Percentiles rank a stretch among this genome's conserved stretches.
phyloP scores from a whole-genome alignment of 2,888 invertebrate species.

The Cerastoderma edule region DNA sequence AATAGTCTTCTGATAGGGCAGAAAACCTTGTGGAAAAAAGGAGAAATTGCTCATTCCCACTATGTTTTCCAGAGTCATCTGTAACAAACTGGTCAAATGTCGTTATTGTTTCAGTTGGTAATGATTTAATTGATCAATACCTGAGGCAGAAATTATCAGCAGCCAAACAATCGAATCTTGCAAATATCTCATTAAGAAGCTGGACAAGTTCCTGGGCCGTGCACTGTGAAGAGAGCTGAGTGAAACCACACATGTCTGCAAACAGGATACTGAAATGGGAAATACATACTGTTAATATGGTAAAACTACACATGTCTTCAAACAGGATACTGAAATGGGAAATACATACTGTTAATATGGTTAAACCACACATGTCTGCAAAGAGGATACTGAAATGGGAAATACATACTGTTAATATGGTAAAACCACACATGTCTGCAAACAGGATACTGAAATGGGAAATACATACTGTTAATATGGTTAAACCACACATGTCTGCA shows the following conservation, averaged over 20 bases:
- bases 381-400: constrained; percentile 89
- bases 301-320: too few relatives aligned
- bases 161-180: constrained; percentile 95
- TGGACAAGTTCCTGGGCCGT: constrained; percentile 97
- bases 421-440: not conserved
- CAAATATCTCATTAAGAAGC: constrained; percentile 97
- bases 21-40: too few relatives aligned
- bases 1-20: too few relatives aligned
- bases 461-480: not conserved
- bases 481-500: too few relatives aligned
- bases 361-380: constrained; percentile 7
- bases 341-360: not conserved
- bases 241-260: constrained; percentile 99
- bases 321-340: not conserved
- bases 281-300: not conserved
- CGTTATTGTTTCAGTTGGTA: too few relatives aligned
- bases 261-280: constrained; percentile 93
- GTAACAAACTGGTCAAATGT: too few relatives aligned
- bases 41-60: too few relatives aligned
- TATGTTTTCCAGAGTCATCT: too few relatives aligned
- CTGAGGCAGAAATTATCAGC: constrained; percentile 95
- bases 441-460: not conserved
- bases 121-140: too few relatives aligned
- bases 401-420: too few relatives aligned
- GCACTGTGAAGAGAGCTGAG: constrained; percentile 90